Evolutionary conservation across 2,797 vertebrate species (phyloP), one percentile per base, ranked within the genome.

Genomic region (Fringilla coelebs): DNA sequence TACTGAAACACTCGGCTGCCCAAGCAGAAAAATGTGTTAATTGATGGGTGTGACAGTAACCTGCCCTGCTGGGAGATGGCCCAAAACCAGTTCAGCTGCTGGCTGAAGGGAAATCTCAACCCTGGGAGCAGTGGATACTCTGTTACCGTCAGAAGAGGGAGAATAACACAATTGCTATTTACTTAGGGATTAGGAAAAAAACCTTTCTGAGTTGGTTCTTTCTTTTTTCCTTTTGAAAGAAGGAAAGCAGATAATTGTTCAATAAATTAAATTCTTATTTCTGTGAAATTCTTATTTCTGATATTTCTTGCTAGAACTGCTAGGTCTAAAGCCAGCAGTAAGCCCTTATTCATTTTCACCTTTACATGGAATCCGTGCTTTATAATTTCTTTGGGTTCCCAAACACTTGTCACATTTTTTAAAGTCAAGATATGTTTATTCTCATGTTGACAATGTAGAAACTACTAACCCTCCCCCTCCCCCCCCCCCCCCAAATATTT

Each of bases 21-120:
- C 57, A 51, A 3, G 15, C 60, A 18, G 48, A 78, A 65, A 89
- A 71, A 89, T 87, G 68, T 74, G 75, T 32, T 83, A 87, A 90
- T 54, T 96, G 78, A 24, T 0, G 5, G 67, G 52, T 83, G 74
- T 89, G 86, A 80, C 84, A 11, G 52, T 65, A 82, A 83, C 71
- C 65, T 85, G 34, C 46, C 17, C 17, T 57, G 54, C 84, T 80
- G 54, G 63, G 75, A 85, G 85, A 52, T 51, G 65, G 72, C 81
- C 68, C 67, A 90, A 60, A 76, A 95, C 45, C 80, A 54, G 65
- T 83, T 95, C 75, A 74, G 46, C 68, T 72, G 61, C 63, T 80
- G 77, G 67, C 34, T 87, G 57, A 63, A 60, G 57, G 32, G 34
- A 82, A 67, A 71, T 63, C 45, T 38, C 36, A 60, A 26, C 18